phyloP scores from a whole-genome alignment of 2,797 vertebrate genomes.

The Clarias pachynema region DNA sequence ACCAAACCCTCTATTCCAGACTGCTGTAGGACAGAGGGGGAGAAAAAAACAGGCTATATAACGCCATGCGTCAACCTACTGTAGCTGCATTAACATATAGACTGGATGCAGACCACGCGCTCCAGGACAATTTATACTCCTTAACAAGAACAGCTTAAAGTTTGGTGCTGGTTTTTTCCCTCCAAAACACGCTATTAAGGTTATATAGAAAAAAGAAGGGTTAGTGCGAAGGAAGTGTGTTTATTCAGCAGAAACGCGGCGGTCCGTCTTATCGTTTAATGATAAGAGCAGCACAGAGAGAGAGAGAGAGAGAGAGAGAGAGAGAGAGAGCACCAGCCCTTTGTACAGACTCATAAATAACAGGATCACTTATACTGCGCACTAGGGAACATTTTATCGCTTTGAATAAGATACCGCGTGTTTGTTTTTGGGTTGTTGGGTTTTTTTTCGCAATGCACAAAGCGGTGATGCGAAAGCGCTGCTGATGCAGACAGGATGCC shows the following conservation, averaged over 20 bases:
- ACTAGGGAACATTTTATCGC: not conserved
- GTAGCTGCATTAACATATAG: not conserved
- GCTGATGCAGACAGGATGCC: slow-evolving; percentile 36
- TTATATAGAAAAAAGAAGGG: not conserved
- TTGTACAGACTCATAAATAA: not conserved
- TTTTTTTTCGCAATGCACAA: slow-evolving; percentile 15
- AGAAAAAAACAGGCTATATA: not conserved
- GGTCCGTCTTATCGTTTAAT: not conserved
- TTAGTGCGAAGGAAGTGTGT: not conserved
- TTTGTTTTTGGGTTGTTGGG: too few relatives aligned
- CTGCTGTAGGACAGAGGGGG: not conserved
- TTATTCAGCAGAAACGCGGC: slow-evolving; percentile 15
- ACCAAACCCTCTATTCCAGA: not conserved
- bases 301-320: too few relatives aligned
- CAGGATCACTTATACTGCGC: not conserved
- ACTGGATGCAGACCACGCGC: slow-evolving; percentile 10
- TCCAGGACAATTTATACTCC: slow-evolving; percentile 1
- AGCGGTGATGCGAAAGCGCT: slow-evolving; percentile 4
- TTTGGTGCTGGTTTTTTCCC: not conserved
- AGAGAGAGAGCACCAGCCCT: not conserved
- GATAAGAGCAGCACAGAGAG: not conserved
- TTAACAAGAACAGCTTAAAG: not conserved
- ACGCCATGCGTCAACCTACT: slow-evolving; percentile 30
- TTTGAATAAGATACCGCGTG: not conserved
- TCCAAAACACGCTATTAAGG: not conserved